Evolutionary conservation across 2,888 invertebrate species (phyloP).

Genomic region (Clepsis dumicolana): DNA sequence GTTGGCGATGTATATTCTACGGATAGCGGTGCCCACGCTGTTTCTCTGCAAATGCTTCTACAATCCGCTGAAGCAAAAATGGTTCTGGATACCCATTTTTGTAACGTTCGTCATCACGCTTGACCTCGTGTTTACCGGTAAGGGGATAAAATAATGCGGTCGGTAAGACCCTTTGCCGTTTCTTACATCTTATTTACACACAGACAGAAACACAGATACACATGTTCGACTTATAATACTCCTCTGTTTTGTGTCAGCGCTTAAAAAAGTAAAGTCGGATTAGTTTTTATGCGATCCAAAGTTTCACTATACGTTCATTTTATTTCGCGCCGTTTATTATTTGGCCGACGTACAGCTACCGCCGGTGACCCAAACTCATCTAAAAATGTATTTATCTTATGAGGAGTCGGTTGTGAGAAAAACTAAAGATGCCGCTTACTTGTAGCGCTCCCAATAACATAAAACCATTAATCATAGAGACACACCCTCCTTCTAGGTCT

Average conservation of each 20-base stretch:
- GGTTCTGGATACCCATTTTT: constrained; percentile 75
- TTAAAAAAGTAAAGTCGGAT: too few relatives aligned
- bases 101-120: constrained; percentile 76
- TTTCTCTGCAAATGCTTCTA: constrained; percentile 73
- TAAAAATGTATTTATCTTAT: constrained; percentile 29
- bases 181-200: too few relatives aligned
- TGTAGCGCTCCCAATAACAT: constrained; percentile 42
- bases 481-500: constrained; percentile 41
- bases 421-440: constrained; percentile 41
- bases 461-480: constrained; percentile 42
- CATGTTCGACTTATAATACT: too few relatives aligned
- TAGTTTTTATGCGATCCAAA: background rate
- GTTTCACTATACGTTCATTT: background rate
- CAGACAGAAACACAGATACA: too few relatives aligned
- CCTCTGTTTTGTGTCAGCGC: too few relatives aligned
- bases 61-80: constrained; percentile 69
- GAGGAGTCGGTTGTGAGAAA: constrained; percentile 35
- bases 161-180: background rate
- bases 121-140: constrained; percentile 85
- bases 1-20: constrained; percentile 73
- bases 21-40: constrained; percentile 69
- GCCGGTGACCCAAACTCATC: constrained; percentile 13
- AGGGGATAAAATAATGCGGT: constrained; percentile 38
- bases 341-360: background rate
- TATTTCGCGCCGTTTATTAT: background rate